These are phyloP conservation scores for Liolophura sinensis DNA, from an alignment of 1,140 invertebrate species.

Conservation along the genomic window DNA sequence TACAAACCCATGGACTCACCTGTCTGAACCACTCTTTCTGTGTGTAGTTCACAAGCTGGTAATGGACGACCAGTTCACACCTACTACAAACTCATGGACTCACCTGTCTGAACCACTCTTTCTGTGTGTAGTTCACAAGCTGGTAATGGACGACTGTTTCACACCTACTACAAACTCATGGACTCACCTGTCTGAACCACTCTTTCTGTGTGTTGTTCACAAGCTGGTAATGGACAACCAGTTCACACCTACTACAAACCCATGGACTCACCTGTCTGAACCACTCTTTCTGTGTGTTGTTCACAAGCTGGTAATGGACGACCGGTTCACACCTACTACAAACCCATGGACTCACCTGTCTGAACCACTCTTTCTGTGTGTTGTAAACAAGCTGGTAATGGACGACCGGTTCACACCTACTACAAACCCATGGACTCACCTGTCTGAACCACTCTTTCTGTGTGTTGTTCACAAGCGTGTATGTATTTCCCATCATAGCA, in stretches of 20 bases:
- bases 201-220: conserved; percentile 97
- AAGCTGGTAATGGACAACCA: no score
- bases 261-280: conserved; percentile 90
- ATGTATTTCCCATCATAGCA: conserved; percentile 99
- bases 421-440: conserved; percentile 59
- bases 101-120: no score
- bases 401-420: neutral
- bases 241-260: no score
- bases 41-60: conserved; percentile 92
- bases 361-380: no score
- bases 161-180: no score
- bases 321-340: no score
- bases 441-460: conserved; percentile 98
- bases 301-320: conserved; percentile 95
- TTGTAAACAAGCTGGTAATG: no score
- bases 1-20: no score
- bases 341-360: no score
- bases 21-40: conserved; percentile 98
- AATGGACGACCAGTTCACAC: conserved; percentile 99
- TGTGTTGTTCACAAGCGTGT: conserved; percentile 92
- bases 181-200: conserved; percentile 93
- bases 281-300: conserved; percentile 97
- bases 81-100: no score
- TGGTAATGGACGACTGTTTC: no score
- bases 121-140: no score